Percentiles rank a stretch among this genome's conserved stretches.
phyloP scores from a whole-genome alignment of 2,113 vertebrate genomes.

The Polypterus bichir region DNA sequence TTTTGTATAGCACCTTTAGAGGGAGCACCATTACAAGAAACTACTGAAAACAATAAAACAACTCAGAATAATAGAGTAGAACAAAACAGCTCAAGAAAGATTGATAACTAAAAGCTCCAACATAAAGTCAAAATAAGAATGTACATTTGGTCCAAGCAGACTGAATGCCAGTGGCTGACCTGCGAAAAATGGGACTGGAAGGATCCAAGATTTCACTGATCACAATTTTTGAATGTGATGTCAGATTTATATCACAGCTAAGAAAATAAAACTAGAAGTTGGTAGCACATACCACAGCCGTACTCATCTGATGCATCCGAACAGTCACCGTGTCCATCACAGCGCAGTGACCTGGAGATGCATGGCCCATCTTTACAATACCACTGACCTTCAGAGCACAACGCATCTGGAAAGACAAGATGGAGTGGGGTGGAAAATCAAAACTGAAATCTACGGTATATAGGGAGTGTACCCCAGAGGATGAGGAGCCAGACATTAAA shows the following conservation, averaged over 20 bases:
- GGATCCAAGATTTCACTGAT: too few relatives aligned
- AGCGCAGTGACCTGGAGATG: constrained; percentile 54
- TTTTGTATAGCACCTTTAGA: too few relatives aligned
- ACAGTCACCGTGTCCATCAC: constrained; percentile 69
- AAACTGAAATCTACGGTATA: too few relatives aligned
- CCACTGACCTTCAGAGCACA: constrained; percentile 50
- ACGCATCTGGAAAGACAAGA: not conserved
- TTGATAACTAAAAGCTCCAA: not conserved
- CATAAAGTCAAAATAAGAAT: not conserved
- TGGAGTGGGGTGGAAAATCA: too few relatives aligned
- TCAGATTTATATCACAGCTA: not conserved
- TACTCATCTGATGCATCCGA: constrained; percentile 77
- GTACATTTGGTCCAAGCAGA: not conserved
- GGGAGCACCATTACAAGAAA: too few relatives aligned
- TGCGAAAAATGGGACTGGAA: not conserved
- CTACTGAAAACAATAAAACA: too few relatives aligned
- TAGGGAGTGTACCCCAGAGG: too few relatives aligned
- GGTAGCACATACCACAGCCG: constrained; percentile 50
- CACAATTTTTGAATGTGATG: too few relatives aligned
- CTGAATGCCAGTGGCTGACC: not conserved
- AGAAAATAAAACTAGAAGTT: not conserved
- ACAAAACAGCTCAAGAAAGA: not conserved
- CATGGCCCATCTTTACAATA: constrained; percentile 72
- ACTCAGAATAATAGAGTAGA: too few relatives aligned
- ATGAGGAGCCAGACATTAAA: not conserved